phyloP scores from a whole-genome alignment of 2,113 vertebrate species.

The Thalassoma bifasciatum region DNA sequence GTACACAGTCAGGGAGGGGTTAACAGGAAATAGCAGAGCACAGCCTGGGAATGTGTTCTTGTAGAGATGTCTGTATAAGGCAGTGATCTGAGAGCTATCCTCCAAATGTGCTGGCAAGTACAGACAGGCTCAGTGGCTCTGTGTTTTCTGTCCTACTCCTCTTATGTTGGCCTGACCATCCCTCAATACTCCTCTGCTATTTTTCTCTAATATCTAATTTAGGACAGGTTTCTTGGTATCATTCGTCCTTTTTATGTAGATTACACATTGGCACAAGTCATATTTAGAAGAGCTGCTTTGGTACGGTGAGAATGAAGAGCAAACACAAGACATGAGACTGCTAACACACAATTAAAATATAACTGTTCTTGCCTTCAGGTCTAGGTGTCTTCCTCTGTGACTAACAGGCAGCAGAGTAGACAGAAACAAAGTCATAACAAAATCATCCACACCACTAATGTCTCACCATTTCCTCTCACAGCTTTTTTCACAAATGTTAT shows the following conservation, averaged over 20 bases:
- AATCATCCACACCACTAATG: not conserved
- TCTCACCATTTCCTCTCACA: too few relatives aligned
- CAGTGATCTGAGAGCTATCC: slow-evolving; percentile 72
- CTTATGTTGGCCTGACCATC: slow-evolving; percentile 63
- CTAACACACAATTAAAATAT: not conserved
- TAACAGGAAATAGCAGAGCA: slow-evolving; percentile 80
- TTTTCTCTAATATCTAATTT: slow-evolving; percentile 1
- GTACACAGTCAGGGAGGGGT: slow-evolving; percentile 59
- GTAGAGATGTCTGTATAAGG: slow-evolving; percentile 84
- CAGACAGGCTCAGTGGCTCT: slow-evolving; percentile 73
- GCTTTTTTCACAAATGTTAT: too few relatives aligned
- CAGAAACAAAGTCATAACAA: not conserved
- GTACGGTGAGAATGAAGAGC: not conserved
- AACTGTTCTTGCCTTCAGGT: slow-evolving; percentile 19
- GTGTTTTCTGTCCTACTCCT: slow-evolving; percentile 42
- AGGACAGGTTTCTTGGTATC: slow-evolving; percentile 8
- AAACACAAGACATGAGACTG: not conserved
- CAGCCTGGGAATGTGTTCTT: slow-evolving; percentile 46
- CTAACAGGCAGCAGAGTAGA: not conserved
- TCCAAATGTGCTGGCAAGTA: slow-evolving; percentile 75
- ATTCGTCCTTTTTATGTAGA: not conserved
- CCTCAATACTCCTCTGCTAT: slow-evolving; percentile 17
- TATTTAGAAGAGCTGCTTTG: not conserved
- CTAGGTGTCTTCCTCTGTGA: not conserved
- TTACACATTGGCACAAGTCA: slow-evolving; percentile 8